Percentiles rank a stretch among this genome's conserved stretches.
These are phyloP conservation scores for Schrankia costaestrigalis DNA, from an alignment of 2,888 invertebrate genomes.

Conservation along the genomic window DNA sequence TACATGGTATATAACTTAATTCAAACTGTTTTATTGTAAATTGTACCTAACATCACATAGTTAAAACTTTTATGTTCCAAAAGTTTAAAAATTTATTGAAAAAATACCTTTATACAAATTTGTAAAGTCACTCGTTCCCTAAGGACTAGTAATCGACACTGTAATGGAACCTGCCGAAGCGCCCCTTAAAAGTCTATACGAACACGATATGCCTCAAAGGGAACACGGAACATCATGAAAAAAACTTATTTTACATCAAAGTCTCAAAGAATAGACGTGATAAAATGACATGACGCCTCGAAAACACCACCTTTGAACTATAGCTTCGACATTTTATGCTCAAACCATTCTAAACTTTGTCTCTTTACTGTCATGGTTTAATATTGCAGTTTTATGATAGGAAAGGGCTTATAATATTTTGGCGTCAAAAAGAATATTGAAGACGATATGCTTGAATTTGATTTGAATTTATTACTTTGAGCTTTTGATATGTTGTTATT, in stretches of 20 bases:
- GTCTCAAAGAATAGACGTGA: constrained; percentile 24
- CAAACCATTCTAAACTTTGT: constrained; percentile 9
- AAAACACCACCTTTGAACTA: constrained; percentile 8
- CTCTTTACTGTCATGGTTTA: background rate
- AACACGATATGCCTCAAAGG: constrained; percentile 38
- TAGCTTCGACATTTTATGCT: background rate
- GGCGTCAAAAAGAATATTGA: constrained; percentile 31
- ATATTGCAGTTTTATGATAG: background rate
- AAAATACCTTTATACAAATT: background rate
- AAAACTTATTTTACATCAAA: constrained; percentile 34
- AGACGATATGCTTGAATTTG: constrained; percentile 33
- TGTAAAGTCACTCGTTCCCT: constrained; percentile 21
- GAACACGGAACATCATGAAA: constrained; percentile 19
- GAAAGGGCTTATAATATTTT: constrained; percentile 12
- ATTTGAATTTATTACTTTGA: constrained; percentile 34
- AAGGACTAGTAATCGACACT: constrained; percentile 29
- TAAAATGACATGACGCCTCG: constrained; percentile 15
- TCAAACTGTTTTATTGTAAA: too few species aligned
- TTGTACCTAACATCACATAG: too few species aligned
- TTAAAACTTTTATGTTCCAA: too few species aligned
- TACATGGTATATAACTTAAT: too few species aligned
- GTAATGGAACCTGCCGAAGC: constrained; percentile 28
- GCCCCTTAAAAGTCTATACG: constrained; percentile 20
- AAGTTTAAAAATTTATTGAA: too few species aligned
- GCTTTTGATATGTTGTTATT: constrained; percentile 25